Evolutionary conservation across 2,113 vertebrate genomes (phyloP).

Genomic region (Alouatta palliata): DNA sequence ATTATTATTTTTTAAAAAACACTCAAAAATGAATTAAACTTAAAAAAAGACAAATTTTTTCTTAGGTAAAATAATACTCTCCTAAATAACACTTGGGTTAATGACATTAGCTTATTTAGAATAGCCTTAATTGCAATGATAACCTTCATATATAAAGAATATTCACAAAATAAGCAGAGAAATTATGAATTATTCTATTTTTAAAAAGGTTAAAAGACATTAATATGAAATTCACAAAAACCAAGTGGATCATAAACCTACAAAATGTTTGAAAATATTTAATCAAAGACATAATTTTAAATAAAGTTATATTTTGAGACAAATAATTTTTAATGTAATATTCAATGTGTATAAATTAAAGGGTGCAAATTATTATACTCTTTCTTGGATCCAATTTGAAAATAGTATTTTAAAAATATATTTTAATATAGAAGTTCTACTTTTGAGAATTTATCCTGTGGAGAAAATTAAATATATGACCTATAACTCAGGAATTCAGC

Average conservation of each 20-base stretch:
- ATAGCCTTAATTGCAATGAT: not conserved
- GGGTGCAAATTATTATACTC: not conserved
- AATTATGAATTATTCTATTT: constrained; percentile 1
- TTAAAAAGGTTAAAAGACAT: not conserved
- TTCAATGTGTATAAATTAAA: not conserved
- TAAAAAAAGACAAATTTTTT: not conserved
- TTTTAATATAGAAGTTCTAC: constrained; percentile 22
- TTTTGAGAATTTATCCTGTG: not conserved
- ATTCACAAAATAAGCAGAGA: not conserved
- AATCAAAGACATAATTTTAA: not conserved
- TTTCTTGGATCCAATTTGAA: not conserved
- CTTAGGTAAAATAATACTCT: not conserved
- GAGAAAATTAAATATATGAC: not conserved
- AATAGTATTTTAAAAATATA: constrained; percentile 15
- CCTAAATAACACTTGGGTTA: not conserved
- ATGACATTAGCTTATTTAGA: not conserved
- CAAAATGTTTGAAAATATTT: constrained; percentile 17
- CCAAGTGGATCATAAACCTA: not conserved
- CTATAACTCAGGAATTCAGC: not conserved
- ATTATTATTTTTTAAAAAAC: not conserved
- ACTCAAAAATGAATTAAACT: not conserved
- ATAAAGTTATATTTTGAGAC: constrained; percentile 6
- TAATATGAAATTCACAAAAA: constrained; percentile 13
- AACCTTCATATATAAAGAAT: not conserved
- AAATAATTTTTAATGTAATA: not conserved